Conservation (phyloP, 2,797 vertebrate genomes). For the Balearica regulorum region DNA sequence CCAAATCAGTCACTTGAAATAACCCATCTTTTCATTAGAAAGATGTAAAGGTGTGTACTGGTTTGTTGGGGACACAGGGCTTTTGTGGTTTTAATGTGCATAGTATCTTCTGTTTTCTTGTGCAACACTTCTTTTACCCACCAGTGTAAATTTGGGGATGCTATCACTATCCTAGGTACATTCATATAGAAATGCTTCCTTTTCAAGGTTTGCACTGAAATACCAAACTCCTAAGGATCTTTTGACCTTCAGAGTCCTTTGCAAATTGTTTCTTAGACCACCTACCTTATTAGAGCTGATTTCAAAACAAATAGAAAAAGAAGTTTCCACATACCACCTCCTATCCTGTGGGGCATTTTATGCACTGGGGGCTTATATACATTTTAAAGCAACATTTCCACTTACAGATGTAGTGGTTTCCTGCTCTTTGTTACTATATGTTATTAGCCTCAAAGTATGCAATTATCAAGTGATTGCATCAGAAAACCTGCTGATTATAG, state of each 20-base stretch:
- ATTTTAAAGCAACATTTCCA: background rate
- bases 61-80: fast-evolving
- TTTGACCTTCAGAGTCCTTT: background rate
- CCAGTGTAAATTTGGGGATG: background rate
- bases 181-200: background rate
- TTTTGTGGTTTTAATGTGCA: background rate
- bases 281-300: background rate
- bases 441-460: constrained; percentile 19
- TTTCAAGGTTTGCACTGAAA: background rate
- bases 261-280: background rate
- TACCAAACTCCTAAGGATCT: background rate
- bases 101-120: background rate
- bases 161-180: background rate
- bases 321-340: background rate
- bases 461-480: constrained; percentile 22
- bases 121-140: background rate
- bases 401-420: background rate
- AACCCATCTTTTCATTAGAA: background rate
- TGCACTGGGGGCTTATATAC: background rate
- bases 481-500: constrained; percentile 14
- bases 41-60: background rate
- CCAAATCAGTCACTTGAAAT: background rate
- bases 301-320: background rate
- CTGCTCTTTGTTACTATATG: background rate
- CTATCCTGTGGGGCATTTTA: background rate